These are phyloP conservation scores for Bombus breviceps DNA, from an alignment of 1,140 invertebrate genomes.

Conservation along the genomic window DNA sequence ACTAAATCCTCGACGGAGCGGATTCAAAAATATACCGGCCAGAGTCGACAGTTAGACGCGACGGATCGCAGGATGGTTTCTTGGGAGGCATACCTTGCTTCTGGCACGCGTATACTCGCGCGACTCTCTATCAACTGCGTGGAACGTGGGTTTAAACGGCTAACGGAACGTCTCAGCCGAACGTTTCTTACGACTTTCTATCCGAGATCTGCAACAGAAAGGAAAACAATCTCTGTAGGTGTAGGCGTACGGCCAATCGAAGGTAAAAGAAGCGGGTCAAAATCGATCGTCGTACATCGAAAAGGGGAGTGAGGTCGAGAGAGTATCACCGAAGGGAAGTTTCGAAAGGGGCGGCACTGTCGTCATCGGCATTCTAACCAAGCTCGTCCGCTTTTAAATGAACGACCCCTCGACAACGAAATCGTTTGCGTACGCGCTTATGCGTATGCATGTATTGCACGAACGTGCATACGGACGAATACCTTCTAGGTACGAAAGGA, in stretches of 20 bases:
- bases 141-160: background rate
- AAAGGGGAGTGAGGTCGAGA: background rate
- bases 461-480: conserved; percentile 53
- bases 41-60: background rate
- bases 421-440: conserved; percentile 36
- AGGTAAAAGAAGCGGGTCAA: conserved; percentile 9
- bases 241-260: background rate
- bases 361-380: conserved; percentile 67
- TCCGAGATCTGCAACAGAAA: conserved; percentile 2
- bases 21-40: background rate
- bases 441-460: background rate
- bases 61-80: background rate
- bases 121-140: background rate
- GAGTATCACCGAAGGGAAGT: conserved; percentile 39
- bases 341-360: conserved; percentile 60
- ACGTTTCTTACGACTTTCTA: no score
- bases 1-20: background rate
- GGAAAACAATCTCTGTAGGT: background rate
- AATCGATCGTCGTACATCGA: background rate
- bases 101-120: background rate
- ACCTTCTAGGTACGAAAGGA: conserved; percentile 75
- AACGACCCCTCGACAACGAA: conserved; percentile 65
- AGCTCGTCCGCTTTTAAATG: conserved; percentile 70
- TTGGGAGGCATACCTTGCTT: conserved; percentile 13
- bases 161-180: no score